phyloP scores from a whole-genome alignment of 2,113 vertebrate genomes.

The Pleuronectes platessa region DNA sequence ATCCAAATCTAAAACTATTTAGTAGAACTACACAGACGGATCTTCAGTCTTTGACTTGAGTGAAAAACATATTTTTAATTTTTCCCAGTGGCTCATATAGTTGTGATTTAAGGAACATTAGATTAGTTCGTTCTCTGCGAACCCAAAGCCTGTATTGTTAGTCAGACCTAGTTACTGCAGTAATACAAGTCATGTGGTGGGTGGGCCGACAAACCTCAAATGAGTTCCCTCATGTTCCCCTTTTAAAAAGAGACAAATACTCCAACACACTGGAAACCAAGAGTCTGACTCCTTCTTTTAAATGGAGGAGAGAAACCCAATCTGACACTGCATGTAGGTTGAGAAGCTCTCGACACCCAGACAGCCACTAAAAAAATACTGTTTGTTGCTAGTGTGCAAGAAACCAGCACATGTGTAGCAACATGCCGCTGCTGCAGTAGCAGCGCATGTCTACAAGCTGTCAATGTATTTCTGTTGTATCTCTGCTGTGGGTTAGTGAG shows the following conservation, averaged over 20 bases:
- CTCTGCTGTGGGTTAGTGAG: background rate
- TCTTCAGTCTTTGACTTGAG: background rate
- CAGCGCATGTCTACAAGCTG: background rate
- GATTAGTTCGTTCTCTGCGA: background rate
- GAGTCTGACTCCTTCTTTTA: slow-evolving; percentile 14
- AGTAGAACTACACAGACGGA: too few relatives aligned
- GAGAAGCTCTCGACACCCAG: background rate
- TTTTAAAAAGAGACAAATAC: background rate
- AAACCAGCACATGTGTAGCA: slow-evolving; percentile 18
- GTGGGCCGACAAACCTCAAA: slow-evolving; percentile 23
- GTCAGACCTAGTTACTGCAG: slow-evolving; percentile 2
- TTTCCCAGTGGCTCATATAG: background rate
- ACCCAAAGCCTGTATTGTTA: background rate
- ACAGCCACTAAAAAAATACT: background rate
- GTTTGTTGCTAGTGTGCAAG: background rate
- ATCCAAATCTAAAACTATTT: too few relatives aligned
- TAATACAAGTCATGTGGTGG: slow-evolving; percentile 66
- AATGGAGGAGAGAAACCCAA: background rate
- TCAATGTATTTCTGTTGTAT: background rate
- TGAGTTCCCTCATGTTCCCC: slow-evolving; percentile 19
- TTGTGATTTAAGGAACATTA: slow-evolving; percentile 4
- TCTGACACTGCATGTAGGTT: background rate
- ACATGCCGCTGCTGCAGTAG: slow-evolving; percentile 17
- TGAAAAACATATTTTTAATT: background rate
- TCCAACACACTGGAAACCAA: slow-evolving; percentile 54